Conservation (phyloP, 2,797 vertebrate genomes). For the Heterohyrax brucei region DNA sequence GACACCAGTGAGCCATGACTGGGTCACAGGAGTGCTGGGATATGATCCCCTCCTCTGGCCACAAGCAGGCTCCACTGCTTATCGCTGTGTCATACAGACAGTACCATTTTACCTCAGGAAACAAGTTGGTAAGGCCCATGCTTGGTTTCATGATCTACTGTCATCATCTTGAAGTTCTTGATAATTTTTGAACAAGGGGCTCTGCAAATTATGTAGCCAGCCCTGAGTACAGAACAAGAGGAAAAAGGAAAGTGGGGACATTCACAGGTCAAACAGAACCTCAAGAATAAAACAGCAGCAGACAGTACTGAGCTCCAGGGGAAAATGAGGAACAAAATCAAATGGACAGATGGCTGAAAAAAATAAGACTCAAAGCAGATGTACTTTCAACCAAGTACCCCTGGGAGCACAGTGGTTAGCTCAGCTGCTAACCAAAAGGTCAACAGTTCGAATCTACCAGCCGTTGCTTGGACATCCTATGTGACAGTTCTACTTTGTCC, state of each 20-base stretch:
- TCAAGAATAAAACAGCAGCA: constrained; percentile 50
- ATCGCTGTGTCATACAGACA: not conserved
- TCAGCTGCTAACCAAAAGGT: too few relatives aligned
- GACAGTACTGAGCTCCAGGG: not conserved
- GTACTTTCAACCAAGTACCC: constrained; percentile 23
- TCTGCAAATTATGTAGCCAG: constrained; percentile 1
- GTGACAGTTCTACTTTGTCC: too few relatives aligned
- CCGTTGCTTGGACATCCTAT: too few relatives aligned
- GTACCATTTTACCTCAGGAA: constrained; percentile 12
- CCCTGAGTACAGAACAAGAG: constrained; percentile 66
- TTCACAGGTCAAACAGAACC: constrained; percentile 52
- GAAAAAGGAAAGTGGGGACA: not conserved
- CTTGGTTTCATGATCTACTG: constrained; percentile 46
- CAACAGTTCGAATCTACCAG: too few relatives aligned
- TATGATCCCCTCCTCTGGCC: not conserved
- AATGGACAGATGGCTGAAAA: not conserved
- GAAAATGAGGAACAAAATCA: not conserved
- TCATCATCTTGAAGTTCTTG: constrained; percentile 36
- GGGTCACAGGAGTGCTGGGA: not conserved
- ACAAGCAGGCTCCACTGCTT: not conserved
- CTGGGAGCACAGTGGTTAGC: not conserved
- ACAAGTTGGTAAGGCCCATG: not conserved
- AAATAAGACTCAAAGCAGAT: constrained; percentile 45
- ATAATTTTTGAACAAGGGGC: constrained; percentile 29
- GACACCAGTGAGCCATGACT: not conserved